phyloP scores from a whole-genome alignment of 2,797 vertebrate genomes.

The Tamandua tetradactyla region DNA sequence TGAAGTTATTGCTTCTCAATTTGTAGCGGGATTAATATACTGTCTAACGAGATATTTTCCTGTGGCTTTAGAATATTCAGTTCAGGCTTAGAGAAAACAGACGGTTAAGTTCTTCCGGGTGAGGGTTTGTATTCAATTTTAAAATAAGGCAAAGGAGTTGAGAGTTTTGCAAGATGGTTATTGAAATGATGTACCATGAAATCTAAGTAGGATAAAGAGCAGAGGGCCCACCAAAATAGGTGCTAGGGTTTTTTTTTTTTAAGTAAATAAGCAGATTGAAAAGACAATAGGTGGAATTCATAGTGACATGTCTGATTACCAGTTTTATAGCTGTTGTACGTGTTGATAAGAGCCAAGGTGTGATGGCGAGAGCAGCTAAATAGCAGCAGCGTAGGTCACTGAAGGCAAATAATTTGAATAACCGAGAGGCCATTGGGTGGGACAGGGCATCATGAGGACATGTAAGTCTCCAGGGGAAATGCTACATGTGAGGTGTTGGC shows the following conservation, averaged over 20 bases:
- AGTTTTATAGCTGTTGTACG: not conserved
- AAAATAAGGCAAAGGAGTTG: not conserved
- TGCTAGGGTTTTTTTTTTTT: no score
- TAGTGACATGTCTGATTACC: not conserved
- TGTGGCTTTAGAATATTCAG: not conserved
- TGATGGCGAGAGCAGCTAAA: not conserved
- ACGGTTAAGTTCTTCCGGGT: constrained; percentile 19
- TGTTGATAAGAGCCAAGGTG: not conserved
- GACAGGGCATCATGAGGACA: not conserved
- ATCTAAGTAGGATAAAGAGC: not conserved
- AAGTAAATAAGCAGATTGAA: not conserved
- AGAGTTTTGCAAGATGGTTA: not conserved
- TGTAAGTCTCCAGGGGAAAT: not conserved
- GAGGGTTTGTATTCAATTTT: not conserved
- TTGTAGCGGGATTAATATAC: not conserved
- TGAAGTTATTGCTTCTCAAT: not conserved
- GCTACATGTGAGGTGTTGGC: not conserved
- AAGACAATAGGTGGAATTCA: not conserved
- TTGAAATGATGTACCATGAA: not conserved
- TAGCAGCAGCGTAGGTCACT: not conserved
- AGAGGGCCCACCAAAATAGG: not conserved
- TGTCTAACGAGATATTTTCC: constrained; percentile 8
- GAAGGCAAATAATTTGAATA: not conserved
- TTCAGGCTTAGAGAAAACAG: constrained; percentile 43
- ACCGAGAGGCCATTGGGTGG: not conserved